Evolutionary conservation across 2,113 vertebrate species (phyloP), one percentile per base, ranked within the genome.

Genomic region (Echinops telfairi): DNA sequence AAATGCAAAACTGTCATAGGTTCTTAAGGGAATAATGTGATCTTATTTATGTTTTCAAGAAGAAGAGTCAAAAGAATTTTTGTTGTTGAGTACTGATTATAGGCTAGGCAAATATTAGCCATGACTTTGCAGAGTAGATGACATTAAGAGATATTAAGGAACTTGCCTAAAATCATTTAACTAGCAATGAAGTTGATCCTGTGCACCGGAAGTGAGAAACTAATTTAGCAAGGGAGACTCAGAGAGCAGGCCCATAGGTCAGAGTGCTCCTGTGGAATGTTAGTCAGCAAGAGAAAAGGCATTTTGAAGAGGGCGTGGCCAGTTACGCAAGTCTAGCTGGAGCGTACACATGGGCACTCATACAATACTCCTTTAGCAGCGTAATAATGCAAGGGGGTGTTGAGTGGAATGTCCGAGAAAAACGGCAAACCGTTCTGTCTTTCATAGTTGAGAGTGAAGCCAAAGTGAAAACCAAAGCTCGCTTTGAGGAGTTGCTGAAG

Each of bases 401-500:
- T 91, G 38, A 93, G 36, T 75, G 80, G 2, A 83, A 16, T 95
- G 95, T 31, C 57, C 87, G 92, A 62, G 93, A 78, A 47, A 73
- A 80, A 60, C 47, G 57, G 95, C 22, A 81, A 75, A 38, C 87
- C 94, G 10, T 73, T 64, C 38, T 0, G 0, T 91, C 43, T 96
- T 97, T 97, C 96, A 58, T 95, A 99, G 99, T 98, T 97, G 98
- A 99, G 96, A 99, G 98, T 98, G 98, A 99, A 96, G 98, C 99
- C 82, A 98, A 98, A 97, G 98, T 98, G 88, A 99, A 98, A 98
- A 99, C 99, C 70, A 99, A 97, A 97, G 98, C 98, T 92, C 97
- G 98, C 82, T 99, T 99, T 98, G 98, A 99, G 92, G 99, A 99
- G 88, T 98, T 99, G 25, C 98, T 99, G 71, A 99, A 98, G 95